These are phyloP conservation scores for Xylota segnis DNA, from an alignment of 2,888 invertebrate genomes.

Conservation along the genomic window DNA sequence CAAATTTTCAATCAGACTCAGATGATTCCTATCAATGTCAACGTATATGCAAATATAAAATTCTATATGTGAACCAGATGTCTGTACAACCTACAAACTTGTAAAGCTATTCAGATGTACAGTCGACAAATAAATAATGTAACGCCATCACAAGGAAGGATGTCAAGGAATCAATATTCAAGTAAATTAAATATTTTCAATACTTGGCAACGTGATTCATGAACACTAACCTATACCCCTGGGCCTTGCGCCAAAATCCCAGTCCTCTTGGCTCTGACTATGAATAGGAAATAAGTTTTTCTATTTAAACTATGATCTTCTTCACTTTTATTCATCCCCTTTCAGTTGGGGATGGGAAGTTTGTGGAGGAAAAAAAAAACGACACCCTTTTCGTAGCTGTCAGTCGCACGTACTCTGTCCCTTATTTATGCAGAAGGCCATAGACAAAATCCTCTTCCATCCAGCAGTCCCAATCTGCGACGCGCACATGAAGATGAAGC, in stretches of 20 bases:
- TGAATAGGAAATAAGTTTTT: not conserved
- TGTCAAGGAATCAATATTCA: too few species aligned
- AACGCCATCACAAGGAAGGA: too few species aligned
- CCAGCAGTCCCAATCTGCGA: not conserved
- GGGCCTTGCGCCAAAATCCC: not conserved
- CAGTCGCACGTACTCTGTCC: slow-evolving; percentile 30
- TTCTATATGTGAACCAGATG: too few species aligned
- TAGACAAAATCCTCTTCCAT: slow-evolving; percentile 19
- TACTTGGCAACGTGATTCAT: too few species aligned
- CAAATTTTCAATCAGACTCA: too few species aligned
- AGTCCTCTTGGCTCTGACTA: not conserved
- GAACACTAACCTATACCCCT: too few species aligned
- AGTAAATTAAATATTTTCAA: too few species aligned
- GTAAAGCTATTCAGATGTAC: too few species aligned
- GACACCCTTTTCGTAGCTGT: not conserved
- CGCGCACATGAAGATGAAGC: not conserved
- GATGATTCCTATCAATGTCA: too few species aligned
- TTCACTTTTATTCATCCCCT: not conserved
- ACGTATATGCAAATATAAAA: too few species aligned
- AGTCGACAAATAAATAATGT: too few species aligned
- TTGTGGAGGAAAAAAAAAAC: not conserved
- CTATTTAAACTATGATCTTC: slow-evolving; percentile 2
- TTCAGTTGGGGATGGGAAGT: not conserved
- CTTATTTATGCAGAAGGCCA: slow-evolving; percentile 6
- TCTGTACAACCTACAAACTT: too few species aligned